These are phyloP conservation scores for Orestias chungarensis DNA, from an alignment of 2,797 vertebrate species.

Conservation along the genomic window DNA sequence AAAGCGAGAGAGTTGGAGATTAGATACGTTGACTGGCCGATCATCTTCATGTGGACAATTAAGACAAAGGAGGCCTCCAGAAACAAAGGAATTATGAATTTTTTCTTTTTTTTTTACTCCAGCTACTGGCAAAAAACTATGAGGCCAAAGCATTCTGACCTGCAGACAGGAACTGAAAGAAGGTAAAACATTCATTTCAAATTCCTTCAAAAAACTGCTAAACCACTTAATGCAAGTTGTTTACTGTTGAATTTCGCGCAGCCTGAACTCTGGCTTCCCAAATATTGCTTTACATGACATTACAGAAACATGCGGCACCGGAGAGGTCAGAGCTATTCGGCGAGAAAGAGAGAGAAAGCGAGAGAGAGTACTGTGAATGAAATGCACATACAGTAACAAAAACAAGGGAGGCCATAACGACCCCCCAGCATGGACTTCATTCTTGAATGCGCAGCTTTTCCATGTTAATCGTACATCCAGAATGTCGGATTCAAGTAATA, in stretches of 20 bases:
- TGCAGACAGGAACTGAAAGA: background rate
- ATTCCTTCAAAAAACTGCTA: background rate
- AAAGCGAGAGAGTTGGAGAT: conserved; percentile 11
- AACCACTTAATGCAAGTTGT: background rate
- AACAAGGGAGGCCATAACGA: background rate
- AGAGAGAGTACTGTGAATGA: background rate
- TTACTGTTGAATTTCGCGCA: background rate
- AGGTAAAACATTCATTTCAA: background rate
- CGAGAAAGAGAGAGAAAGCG: no score
- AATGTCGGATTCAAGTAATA: no score
- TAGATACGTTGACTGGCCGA: conserved; percentile 14
- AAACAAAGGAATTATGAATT: conserved; percentile 34
- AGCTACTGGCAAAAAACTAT: conserved; percentile 15
- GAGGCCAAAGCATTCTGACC: background rate
- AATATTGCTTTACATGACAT: background rate
- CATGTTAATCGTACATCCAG: background rate
- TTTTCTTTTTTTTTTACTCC: no score
- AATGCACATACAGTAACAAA: background rate
- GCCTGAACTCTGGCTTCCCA: background rate
- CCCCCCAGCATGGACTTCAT: background rate
- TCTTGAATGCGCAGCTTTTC: no score
- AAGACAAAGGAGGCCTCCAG: conserved; percentile 6
- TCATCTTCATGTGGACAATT: conserved; percentile 19
- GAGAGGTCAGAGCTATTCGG: background rate
- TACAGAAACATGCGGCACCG: background rate